Base-by-base conservation (phyloP, 1,140 invertebrate species). In the Phenacoccus solenopsis region DNA sequence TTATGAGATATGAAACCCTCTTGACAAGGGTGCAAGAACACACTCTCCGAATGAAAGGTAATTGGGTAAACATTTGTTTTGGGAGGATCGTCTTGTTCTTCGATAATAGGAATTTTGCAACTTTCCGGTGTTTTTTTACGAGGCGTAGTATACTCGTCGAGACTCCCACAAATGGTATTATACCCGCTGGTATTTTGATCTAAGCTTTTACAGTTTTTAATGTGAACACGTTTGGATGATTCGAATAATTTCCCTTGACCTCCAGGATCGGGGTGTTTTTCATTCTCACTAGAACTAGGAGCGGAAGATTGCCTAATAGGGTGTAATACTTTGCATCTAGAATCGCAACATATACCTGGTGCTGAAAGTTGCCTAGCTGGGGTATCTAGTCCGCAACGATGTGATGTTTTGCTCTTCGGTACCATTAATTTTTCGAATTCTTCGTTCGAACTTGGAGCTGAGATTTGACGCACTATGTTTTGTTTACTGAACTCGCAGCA, bases 11-110 rank as follows among this genome's bases (percentile, higher is more conserved):
- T 21, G 13, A 69, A 69, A 35, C 71, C 71, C 0, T 68, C 38
- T 7, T 71, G 38, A 3, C 61, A 28, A n/a, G 71, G 71, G 22
- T 71, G 71, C 32, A 68, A 32, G 20, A 71, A 68, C 7, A 71
- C 71, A 12, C 71, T 71, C 21, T 71, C 71, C 21, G 67, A 71
- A 13, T 61, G 68, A 32, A 71, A 71, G 21, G 69, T 68, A 25
- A 71, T 71, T 0, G 71, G 71, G 25, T 61, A 71, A 16, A 21
- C 13, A 20, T 22, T 22, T 24, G 9, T 25, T 3, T 25, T 25
- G 4, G 22, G 22, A 10, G 10, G 16, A 59, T 59, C 25, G 20
- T 27, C 59, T 27, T 64, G 59, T 24, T 27, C 59, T 10, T 27
- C 59, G 5, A 27, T 27, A 3, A 22, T 64, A 10, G 13, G 25